phyloP scores from a whole-genome alignment of 2,797 vertebrate species.

The Acanthurus tractus region DNA sequence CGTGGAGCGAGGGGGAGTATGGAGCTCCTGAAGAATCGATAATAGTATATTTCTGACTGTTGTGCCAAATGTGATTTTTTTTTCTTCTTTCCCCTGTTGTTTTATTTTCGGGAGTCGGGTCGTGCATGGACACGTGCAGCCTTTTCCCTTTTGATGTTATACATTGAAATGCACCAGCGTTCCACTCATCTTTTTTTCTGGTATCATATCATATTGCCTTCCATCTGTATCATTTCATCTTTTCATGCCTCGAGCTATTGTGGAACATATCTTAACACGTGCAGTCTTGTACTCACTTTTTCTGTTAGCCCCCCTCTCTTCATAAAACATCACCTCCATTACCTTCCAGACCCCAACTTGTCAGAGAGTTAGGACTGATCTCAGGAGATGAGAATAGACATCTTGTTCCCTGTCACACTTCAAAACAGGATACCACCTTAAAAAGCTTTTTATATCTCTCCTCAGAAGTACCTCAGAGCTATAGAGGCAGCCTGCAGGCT shows the following conservation, averaged over 20 bases:
- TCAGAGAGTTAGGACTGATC: slow-evolving; percentile 31
- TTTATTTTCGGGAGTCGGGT: slow-evolving; percentile 32
- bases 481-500: background rate
- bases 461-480: slow-evolving; percentile 8
- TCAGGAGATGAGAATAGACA: slow-evolving; percentile 23
- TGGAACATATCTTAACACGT: slow-evolving; percentile 42
- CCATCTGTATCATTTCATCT: slow-evolving; percentile 30
- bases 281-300: slow-evolving; percentile 4
- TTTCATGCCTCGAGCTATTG: background rate
- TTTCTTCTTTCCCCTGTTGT: slow-evolving; percentile 5
- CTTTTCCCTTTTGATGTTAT: slow-evolving; percentile 23
- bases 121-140: slow-evolving; percentile 5
- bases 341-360: slow-evolving; percentile 13
- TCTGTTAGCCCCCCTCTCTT: slow-evolving; percentile 1
- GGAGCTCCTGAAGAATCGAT: slow-evolving; percentile 55
- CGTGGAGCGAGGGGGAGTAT: slow-evolving; percentile 17
- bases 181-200: slow-evolving; percentile 9
- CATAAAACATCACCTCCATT: slow-evolving; percentile 23
- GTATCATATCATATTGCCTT: background rate
- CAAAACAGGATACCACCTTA: slow-evolving; percentile 25
- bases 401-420: slow-evolving; percentile 36
- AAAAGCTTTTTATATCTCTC: background rate
- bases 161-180: slow-evolving; percentile 9
- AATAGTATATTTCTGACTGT: slow-evolving; percentile 35
- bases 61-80: slow-evolving; percentile 17